These are phyloP conservation scores for Orchestes rusci DNA, from an alignment of 2,888 invertebrate species.

Conservation along the genomic window DNA sequence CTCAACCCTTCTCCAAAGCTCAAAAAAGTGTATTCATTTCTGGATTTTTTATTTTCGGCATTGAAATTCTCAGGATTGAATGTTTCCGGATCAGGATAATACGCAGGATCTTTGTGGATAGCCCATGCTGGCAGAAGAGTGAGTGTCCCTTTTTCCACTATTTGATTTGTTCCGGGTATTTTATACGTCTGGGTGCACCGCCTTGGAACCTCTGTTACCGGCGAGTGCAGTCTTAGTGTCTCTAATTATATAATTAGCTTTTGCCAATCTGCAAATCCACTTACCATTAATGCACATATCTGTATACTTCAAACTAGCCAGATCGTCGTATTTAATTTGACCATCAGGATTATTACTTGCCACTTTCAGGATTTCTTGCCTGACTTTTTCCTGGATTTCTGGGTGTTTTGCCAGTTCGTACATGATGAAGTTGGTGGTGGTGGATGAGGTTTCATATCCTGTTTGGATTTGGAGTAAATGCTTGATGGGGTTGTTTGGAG, in stretches of 20 bases:
- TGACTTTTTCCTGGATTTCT: slow-evolving; percentile 28
- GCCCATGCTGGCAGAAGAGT: slow-evolving; percentile 27
- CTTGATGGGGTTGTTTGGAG: too few species aligned
- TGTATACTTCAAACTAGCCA: slow-evolving; percentile 33
- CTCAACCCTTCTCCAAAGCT: slow-evolving; percentile 54
- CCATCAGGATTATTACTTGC: slow-evolving; percentile 15
- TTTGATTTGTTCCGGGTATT: slow-evolving; percentile 27
- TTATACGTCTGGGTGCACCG: slow-evolving; percentile 28
- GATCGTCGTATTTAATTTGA: slow-evolving; percentile 24
- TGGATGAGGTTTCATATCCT: neutral
- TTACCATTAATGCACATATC: slow-evolving; percentile 41
- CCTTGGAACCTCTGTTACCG: slow-evolving; percentile 24
- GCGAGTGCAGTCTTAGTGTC: slow-evolving; percentile 30
- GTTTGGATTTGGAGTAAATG: too few species aligned
- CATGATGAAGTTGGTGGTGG: slow-evolving; percentile 35
- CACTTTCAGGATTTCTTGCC: slow-evolving; percentile 11
- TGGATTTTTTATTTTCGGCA: slow-evolving; percentile 43
- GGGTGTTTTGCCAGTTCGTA: slow-evolving; percentile 46
- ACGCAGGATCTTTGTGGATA: slow-evolving; percentile 31
- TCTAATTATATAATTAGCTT: slow-evolving; percentile 22
- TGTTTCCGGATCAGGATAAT: slow-evolving; percentile 49
- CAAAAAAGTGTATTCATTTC: slow-evolving; percentile 39
- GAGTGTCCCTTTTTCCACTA: slow-evolving; percentile 25
- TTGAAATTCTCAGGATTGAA: slow-evolving; percentile 47
- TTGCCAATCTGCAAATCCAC: neutral